Evolutionary conservation across 2,113 vertebrate genomes (phyloP).

Genomic region (Stercorarius parasiticus): DNA sequence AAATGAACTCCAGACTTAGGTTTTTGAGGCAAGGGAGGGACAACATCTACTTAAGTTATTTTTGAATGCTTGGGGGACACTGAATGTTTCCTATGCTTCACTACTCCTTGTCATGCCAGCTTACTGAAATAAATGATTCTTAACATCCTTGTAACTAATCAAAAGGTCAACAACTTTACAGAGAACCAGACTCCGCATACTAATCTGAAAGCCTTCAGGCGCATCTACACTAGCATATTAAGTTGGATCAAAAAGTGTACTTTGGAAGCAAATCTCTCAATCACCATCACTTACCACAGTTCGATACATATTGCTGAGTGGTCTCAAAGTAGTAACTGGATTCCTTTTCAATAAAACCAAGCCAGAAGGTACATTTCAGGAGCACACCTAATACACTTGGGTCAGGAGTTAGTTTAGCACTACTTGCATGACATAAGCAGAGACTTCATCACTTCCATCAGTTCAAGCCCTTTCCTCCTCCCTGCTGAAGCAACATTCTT

Average conservation of each 20-base stretch:
- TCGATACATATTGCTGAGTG: background rate
- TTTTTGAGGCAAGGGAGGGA: background rate
- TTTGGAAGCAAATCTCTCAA: background rate
- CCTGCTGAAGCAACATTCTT: background rate
- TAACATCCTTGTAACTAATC: background rate
- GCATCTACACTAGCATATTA: background rate
- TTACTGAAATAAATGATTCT: slow-evolving; percentile 5
- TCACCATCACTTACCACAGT: background rate
- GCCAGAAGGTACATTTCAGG: background rate
- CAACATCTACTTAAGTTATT: background rate
- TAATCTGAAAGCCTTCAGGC: background rate
- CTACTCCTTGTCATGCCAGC: background rate
- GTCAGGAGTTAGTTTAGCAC: background rate
- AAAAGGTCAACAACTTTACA: background rate
- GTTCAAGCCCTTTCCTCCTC: background rate
- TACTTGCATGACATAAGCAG: background rate
- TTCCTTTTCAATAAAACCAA: background rate
- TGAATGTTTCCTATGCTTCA: background rate
- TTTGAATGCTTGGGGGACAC: background rate
- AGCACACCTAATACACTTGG: background rate
- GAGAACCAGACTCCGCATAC: background rate
- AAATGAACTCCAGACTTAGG: background rate
- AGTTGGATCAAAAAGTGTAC: background rate
- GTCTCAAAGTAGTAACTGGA: background rate
- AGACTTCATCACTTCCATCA: background rate